A percentile compares a stretch with the other conserved stretches of the same genome.
Evolutionary conservation across 2,113 vertebrate species (phyloP).

Genomic region (Varanus salvator): DNA sequence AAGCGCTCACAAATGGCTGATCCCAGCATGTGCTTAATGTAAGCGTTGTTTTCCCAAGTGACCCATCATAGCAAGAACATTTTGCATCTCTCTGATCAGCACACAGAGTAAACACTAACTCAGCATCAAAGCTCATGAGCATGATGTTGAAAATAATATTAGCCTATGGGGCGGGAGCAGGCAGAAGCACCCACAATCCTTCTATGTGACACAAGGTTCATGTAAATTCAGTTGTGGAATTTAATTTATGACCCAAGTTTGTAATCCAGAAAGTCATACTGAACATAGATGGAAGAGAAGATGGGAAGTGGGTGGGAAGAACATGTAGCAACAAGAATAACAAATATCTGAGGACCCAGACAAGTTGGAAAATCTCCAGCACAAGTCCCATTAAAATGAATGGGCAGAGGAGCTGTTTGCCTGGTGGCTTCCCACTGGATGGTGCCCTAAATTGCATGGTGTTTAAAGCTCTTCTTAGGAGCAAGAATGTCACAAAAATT

Average conservation of each 20-base stretch:
- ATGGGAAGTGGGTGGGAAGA: constrained; percentile 28
- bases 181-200: no score
- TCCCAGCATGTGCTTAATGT: not conserved
- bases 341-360: constrained; percentile 25
- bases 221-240: not conserved
- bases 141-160: not conserved
- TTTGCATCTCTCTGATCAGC: not conserved
- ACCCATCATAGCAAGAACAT: not conserved
- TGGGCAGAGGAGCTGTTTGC: not conserved
- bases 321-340: constrained; percentile 63
- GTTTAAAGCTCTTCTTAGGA: constrained; percentile 62
- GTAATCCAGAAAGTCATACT: not conserved
- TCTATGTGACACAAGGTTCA: not conserved
- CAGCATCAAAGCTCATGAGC: not conserved
- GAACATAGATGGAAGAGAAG: constrained; percentile 26
- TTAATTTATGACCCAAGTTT: not conserved
- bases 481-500: constrained; percentile 63
- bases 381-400: not conserved
- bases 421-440: not conserved
- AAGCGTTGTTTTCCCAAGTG: not conserved
- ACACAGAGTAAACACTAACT: not conserved
- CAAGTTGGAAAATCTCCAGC: not conserved
- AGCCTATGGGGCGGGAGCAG: not conserved
- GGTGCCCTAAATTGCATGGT: constrained; percentile 48
- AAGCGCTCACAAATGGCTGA: not conserved